A percentile compares a stretch with the other conserved stretches of the same genome.
Conservation (phyloP, 2,888 invertebrate genomes). For the Prosapia bicincta region DNA sequence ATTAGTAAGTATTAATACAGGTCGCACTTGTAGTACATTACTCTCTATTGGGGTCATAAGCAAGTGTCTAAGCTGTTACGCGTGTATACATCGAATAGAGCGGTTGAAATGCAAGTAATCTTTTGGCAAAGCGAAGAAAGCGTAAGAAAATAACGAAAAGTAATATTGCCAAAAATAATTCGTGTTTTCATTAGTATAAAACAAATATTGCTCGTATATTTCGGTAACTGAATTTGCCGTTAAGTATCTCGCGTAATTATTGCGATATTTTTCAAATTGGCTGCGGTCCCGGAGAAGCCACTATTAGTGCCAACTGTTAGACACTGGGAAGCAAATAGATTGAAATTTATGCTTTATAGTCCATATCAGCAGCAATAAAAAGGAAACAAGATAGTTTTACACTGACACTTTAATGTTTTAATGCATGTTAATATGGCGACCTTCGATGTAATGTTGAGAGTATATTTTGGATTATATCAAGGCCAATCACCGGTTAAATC, state of each 20-base stretch:
- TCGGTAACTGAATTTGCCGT: neutral
- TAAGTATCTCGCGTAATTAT: neutral
- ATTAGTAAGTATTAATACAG: no score
- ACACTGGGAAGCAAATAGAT: neutral
- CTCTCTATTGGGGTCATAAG: no score
- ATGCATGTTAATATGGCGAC: neutral
- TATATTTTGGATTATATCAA: neutral
- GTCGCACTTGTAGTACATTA: no score
- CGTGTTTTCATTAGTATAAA: no score
- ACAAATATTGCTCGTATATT: neutral
- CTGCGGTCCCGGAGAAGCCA: neutral
- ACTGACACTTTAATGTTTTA: slow-evolving; percentile 7
- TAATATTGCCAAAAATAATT: no score
- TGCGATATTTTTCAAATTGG: neutral
- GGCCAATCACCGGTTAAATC: no score
- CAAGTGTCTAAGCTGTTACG: no score
- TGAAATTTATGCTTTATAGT: neutral
- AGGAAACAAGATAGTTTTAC: neutral
- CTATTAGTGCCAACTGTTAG: neutral
- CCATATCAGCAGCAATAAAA: neutral
- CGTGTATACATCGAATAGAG: no score
- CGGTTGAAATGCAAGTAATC: no score
- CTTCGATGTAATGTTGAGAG: neutral
- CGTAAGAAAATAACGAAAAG: no score
- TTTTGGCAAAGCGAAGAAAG: no score